These are phyloP conservation scores for Felis catus DNA, from an alignment of 2,113 vertebrate genomes.

Conservation along the genomic window F.catus_Fca126_mat1.0 CM031416.1:240501-241000, in stretches of 20 bases:
- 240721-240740: background rate
- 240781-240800: background rate
- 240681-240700: background rate
- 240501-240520: too few relatives aligned
- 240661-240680: background rate
- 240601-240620: accelerated
- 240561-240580: background rate
- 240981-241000: background rate
- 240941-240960: background rate
- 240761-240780: background rate
- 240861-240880: background rate
- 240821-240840: too few relatives aligned
- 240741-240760: too few relatives aligned
- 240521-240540: background rate
- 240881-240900: background rate
- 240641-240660: too few relatives aligned
- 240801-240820: too few relatives aligned
- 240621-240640: too few relatives aligned
- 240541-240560: background rate
- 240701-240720: background rate
- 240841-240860: background rate
- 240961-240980: background rate
- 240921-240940: background rate
- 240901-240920: too few relatives aligned
- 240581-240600: background rate